These are phyloP conservation scores for Glyphotaelius pellucidus DNA, from an alignment of 2,888 invertebrate genomes.

Conservation along the genomic window DNA sequence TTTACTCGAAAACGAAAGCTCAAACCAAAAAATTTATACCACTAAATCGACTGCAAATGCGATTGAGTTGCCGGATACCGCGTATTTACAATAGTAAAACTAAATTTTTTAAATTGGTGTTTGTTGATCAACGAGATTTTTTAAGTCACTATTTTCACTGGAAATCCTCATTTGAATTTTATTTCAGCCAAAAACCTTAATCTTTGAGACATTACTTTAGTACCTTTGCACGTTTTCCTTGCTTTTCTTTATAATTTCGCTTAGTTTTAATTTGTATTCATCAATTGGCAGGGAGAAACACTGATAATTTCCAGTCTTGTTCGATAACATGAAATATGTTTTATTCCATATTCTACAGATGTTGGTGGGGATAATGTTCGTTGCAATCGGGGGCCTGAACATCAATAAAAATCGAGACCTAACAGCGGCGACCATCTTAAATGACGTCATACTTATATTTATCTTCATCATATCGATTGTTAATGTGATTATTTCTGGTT, in stretches of 20 bases:
- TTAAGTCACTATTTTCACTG: not conserved
- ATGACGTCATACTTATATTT: conserved; percentile 88
- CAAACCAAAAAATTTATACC: no score
- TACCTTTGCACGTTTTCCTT: not conserved
- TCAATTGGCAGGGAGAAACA: not conserved
- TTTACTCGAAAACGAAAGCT: no score
- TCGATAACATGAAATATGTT: not conserved
- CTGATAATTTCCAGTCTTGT: not conserved
- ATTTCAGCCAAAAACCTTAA: not conserved
- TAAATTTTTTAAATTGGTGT: no score
- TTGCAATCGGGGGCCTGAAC: conserved; percentile 89
- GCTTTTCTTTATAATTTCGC: not conserved
- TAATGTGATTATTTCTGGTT: conserved; percentile 90
- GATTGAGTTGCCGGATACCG: no score
- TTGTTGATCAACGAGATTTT: no score
- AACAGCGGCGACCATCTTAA: conserved; percentile 85
- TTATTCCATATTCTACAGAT: conserved; percentile 79
- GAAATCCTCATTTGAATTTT: not conserved
- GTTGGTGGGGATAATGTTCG: conserved; percentile 88
- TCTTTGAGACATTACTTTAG: not conserved
- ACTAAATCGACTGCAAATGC: no score
- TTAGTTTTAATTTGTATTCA: not conserved
- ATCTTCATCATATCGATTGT: conserved; percentile 89
- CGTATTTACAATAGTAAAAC: no score
- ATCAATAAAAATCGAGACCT: conserved; percentile 87